Conservation (phyloP, 92 coral and sea anemone genomes). For the Meandrina meandrites region DNA sequence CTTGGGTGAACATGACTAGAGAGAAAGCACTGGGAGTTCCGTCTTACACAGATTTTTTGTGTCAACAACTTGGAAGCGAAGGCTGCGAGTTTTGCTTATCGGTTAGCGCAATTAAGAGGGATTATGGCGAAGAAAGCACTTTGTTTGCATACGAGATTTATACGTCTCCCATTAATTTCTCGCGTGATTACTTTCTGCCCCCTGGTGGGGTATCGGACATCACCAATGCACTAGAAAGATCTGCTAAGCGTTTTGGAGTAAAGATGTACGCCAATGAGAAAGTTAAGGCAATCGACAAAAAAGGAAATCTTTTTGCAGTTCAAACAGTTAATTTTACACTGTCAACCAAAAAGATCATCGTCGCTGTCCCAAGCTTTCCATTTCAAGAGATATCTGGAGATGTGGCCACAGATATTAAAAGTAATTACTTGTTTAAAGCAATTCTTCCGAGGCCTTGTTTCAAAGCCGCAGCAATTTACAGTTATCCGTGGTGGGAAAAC, state of each 20-base stretch:
- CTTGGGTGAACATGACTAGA: constrained; percentile 19
- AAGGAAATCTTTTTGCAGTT: constrained; percentile 4
- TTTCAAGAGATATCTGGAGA: constrained; percentile 1
- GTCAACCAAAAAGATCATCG: constrained; percentile 11
- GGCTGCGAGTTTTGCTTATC: background rate
- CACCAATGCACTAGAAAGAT: background rate
- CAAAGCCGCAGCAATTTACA: constrained; percentile 19
- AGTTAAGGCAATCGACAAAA: background rate
- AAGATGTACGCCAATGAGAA: constrained; percentile 2
- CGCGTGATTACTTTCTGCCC: background rate
- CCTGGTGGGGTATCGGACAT: constrained; percentile 15
- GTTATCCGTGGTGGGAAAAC: constrained; percentile 40
- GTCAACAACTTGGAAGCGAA: constrained; percentile 24
- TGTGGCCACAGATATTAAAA: constrained; percentile 2
- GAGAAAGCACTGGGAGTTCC: background rate
- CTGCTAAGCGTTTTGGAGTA: constrained; percentile 10
- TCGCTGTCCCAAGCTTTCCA: background rate
- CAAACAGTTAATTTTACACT: background rate
- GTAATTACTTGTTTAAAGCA: background rate
- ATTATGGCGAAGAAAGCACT: constrained; percentile 16
- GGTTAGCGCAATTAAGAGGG: background rate
- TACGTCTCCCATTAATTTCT: background rate
- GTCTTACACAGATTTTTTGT: background rate
- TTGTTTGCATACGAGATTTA: background rate
- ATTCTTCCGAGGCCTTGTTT: background rate